Evolutionary conservation across 1,140 invertebrate species (phyloP).

Genomic region (Drosophila malerkotliana): DNA sequence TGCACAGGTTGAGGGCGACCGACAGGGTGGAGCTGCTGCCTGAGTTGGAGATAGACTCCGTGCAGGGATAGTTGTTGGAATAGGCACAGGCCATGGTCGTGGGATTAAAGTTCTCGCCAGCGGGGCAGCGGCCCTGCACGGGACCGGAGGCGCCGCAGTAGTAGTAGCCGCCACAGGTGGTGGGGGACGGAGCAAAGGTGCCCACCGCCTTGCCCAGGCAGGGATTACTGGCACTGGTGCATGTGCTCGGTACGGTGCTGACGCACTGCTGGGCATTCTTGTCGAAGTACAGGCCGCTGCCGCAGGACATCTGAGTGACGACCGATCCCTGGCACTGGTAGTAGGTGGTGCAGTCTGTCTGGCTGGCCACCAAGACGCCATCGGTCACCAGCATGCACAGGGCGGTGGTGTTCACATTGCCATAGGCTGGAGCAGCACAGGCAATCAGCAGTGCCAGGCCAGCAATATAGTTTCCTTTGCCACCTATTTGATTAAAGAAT

Average conservation of each 20-base stretch:
- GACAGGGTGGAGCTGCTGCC: not conserved
- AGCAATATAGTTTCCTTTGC: slow-evolving; percentile 26
- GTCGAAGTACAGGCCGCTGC: slow-evolving; percentile 25
- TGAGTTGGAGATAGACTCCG: not conserved
- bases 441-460: slow-evolving; percentile 27
- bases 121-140: slow-evolving; percentile 31
- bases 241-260: not conserved
- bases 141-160: slow-evolving; percentile 48
- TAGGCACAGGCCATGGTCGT: slow-evolving; percentile 38
- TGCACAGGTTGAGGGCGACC: slow-evolving; percentile 49
- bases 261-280: slow-evolving; percentile 45
- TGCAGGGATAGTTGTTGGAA: slow-evolving; percentile 25
- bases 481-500: slow-evolving; percentile 6
- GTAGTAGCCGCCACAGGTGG: slow-evolving; percentile 47
- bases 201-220: slow-evolving; percentile 38
- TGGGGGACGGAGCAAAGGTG: slow-evolving; percentile 17
- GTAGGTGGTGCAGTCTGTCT: slow-evolving; percentile 44
- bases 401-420: slow-evolving; percentile 44
- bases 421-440: slow-evolving; percentile 31
- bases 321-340: slow-evolving; percentile 41
- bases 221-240: slow-evolving; percentile 14
- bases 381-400: slow-evolving; percentile 43
- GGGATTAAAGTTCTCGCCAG: slow-evolving; percentile 53
- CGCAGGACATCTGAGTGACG: slow-evolving; percentile 28
- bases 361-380: slow-evolving; percentile 37